Base-by-base conservation (phyloP, 2,888 invertebrate genomes). In the Zelleria hepariella region DNA sequence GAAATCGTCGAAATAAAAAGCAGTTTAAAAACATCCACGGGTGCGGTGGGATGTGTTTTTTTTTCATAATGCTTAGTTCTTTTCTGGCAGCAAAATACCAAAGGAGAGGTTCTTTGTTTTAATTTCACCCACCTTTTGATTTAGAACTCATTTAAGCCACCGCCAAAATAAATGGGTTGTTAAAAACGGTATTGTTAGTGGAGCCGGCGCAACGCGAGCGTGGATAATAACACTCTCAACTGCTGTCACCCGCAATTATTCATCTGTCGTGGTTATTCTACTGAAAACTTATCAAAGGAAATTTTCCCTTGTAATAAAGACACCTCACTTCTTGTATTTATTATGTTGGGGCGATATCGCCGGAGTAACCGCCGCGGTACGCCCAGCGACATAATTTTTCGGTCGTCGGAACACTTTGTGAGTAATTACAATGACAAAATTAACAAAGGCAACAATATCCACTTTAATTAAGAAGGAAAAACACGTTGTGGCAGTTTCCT, bases 321-420 rank as follows among this genome's bases (percentile, higher is more conserved):
- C 32, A 10, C 15, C 32, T 2, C 2, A 15, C 32, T 42, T 15
- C 32, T 42, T 42, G 15, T 42, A 42, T 42, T 42, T 42, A 42
- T 42, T 42, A 15, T 42, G 4, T 42, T 42, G 15, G 15, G 4
- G 15, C 32, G 32, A 10, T 42, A 42, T 42, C 32, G 32, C 32
- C n/a, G 32, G 32, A 15, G 15, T 42, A 15, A 10, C 15, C 15
- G 5, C 15, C 15, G 32, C 32, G 32, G 71, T 69, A 72, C 69
- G 67, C 66, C 68, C 67, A 66, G 69, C 65, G 68, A 67, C 68
- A 67, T 68, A 71, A 72, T 69, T 70, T 72, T 65, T 65, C 58
- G 49, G 56, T 60, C 57, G 65, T 64, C 60, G 61, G 58, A 62
- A 62, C 67, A 68, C 67, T 70, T 70, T 67, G 65, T 58, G 64